Conservation (phyloP, 2,797 vertebrate genomes). For the Falco columbarius region DNA sequence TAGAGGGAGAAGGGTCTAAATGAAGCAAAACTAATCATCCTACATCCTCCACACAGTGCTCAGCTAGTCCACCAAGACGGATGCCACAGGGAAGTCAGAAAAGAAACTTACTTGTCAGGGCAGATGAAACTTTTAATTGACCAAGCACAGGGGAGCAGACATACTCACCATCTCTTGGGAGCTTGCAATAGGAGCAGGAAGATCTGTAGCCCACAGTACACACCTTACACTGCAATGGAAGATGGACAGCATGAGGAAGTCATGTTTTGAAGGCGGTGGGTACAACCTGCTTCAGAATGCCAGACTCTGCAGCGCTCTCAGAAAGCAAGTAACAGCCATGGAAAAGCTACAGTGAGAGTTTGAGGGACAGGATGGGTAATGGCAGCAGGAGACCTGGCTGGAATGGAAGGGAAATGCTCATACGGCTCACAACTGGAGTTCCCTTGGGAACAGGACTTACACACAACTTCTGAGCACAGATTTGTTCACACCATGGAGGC, state of each 20-base stretch:
- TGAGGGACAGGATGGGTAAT: background rate
- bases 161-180: constrained; percentile 79
- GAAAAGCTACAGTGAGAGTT: background rate
- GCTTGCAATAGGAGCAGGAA: constrained; percentile 82
- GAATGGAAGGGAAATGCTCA: background rate
- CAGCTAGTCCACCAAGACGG: background rate
- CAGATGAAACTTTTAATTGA: background rate
- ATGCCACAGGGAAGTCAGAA: background rate
- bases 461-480: background rate
- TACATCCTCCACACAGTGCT: background rate
- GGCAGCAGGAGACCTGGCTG: background rate
- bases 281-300: background rate
- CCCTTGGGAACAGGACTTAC: background rate
- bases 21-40: background rate
- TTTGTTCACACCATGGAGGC: background rate
- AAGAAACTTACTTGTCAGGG: background rate
- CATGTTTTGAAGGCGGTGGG: background rate
- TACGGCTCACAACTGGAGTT: background rate
- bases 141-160: background rate
- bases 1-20: background rate
- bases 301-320: background rate
- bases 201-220: constrained; percentile 76
- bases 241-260: constrained; percentile 32
- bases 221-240: constrained; percentile 79
- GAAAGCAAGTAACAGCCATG: background rate